A percentile compares a stretch with the other conserved stretches of the same genome.
Evolutionary conservation across 2,797 vertebrate genomes (phyloP).

Genomic region (Leucoraja ocellata): DNA sequence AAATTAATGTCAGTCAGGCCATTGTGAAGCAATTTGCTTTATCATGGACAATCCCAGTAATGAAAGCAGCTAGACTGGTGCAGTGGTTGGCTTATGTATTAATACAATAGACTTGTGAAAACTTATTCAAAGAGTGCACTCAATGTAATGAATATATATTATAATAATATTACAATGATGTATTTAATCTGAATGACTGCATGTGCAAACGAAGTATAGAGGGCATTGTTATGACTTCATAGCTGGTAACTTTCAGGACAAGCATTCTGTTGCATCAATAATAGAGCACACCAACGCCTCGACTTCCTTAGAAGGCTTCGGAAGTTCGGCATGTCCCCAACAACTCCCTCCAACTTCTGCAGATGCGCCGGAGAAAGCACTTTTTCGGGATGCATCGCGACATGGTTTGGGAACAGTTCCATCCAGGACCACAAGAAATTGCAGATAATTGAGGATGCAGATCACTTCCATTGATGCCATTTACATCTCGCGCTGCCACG

Average conservation of each 20-base stretch:
- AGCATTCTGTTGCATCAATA: not conserved
- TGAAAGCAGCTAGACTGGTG: constrained; percentile 11
- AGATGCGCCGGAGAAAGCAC: too few species aligned
- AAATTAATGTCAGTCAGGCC: not conserved
- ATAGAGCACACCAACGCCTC: not conserved
- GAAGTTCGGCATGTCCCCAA: too few species aligned
- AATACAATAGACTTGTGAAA: not conserved
- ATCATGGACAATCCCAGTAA: constrained; percentile 1
- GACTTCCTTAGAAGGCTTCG: too few species aligned
- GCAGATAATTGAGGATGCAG: too few species aligned
- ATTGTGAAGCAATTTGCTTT: constrained; percentile 20
- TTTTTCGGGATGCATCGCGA: too few species aligned
- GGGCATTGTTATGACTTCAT: not conserved
- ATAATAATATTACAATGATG: not conserved
- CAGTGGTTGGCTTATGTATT: not conserved
- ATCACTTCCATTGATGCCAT: too few species aligned
- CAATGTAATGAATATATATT: not conserved
- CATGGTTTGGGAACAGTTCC: too few species aligned
- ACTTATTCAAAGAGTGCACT: not conserved
- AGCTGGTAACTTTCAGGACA: not conserved
- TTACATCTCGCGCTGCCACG: too few species aligned
- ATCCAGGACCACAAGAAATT: too few species aligned
- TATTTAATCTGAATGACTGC: not conserved
- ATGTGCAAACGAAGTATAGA: not conserved
- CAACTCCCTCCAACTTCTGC: too few species aligned